Base-by-base conservation (phyloP, 2,888 invertebrate species). In the Eustalomyia histrio region DNA sequence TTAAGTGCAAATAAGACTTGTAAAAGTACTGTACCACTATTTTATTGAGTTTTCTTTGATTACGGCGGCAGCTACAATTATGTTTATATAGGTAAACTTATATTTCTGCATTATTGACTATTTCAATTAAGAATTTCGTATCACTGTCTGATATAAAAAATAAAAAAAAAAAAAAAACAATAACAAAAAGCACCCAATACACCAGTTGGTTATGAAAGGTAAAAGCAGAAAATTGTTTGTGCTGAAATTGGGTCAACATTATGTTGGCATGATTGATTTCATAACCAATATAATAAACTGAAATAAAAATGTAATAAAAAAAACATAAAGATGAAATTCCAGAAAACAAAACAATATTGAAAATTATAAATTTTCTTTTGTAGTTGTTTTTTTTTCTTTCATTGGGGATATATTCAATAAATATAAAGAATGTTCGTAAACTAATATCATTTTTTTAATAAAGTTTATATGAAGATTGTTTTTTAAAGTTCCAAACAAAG, bases 181-280 rank as follows among this genome's bases (percentile, higher is more conserved):
- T 17, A 39, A 67, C 16, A 14, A 0, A 55, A 50, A 55, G 35
- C 72, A 76, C 43, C 64, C 64, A 71, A 71, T 71, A 72, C 39
- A 52, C 21, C 75, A 80, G 76, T 73, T 76, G 80, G 68, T 18
- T 76, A 60, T 76, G 73, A 80, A 65, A 76, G 80, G 68, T 73
- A 71, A 64, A 47, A 17, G 52, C 8, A 63, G 72, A 76, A 80
- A 73, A 76, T 76, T 55, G 73, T 64, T 60, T 50, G 35, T 21
- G 14, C 50, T 29, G 29, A 73, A 80, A 80, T 69, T 80, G 39
- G 80, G 80, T 80, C 80, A 80, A 69, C 69, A 69, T 76, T 65
- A 60, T 76, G 53, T 53, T 65, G 50, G 64, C 63, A 65, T 76
- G 76, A 76, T 80, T 76, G 76, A 73, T 76, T 76, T 80, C 58